Percentiles rank a stretch among this genome's conserved stretches.
Evolutionary conservation across 2,113 vertebrate genomes (phyloP).

Genomic region (Gambusia holbrooki): DNA sequence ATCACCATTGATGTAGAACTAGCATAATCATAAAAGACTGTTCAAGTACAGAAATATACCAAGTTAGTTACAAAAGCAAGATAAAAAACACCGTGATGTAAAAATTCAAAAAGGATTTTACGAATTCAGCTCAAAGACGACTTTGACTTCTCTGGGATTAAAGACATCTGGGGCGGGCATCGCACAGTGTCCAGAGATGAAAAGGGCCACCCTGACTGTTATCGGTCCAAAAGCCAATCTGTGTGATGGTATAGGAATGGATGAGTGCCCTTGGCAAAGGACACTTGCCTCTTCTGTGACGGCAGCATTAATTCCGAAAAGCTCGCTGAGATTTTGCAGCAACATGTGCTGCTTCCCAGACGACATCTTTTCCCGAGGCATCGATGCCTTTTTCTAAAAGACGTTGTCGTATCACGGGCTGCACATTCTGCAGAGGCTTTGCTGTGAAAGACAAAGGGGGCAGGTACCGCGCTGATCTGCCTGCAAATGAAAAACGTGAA

Average conservation of each 20-base stretch:
- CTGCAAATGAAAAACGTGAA: slow-evolving; percentile 1
- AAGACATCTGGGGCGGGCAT: not conserved
- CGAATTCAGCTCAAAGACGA: not conserved
- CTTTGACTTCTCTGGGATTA: not conserved
- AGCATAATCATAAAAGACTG: not conserved
- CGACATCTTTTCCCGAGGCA: not conserved
- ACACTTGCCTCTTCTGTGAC: not conserved
- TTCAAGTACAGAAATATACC: too few species aligned
- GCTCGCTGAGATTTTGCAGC: not conserved
- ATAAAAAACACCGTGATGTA: not conserved
- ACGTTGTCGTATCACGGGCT: not conserved
- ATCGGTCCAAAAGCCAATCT: not conserved
- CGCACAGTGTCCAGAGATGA: not conserved
- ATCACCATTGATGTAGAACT: not conserved
- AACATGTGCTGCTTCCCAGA: not conserved
- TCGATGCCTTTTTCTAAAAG: not conserved
- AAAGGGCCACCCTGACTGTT: not conserved
- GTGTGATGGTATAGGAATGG: not conserved
- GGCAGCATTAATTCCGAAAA: not conserved
- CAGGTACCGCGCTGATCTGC: not conserved
- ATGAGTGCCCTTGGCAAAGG: not conserved
- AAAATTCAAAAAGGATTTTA: not conserved
- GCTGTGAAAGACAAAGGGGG: not conserved
- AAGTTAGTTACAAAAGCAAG: not conserved
- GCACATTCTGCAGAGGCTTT: not conserved